Base-by-base conservation (phyloP, 64 coral and sea anemone species). In the Stylophora pistillata region DNA sequence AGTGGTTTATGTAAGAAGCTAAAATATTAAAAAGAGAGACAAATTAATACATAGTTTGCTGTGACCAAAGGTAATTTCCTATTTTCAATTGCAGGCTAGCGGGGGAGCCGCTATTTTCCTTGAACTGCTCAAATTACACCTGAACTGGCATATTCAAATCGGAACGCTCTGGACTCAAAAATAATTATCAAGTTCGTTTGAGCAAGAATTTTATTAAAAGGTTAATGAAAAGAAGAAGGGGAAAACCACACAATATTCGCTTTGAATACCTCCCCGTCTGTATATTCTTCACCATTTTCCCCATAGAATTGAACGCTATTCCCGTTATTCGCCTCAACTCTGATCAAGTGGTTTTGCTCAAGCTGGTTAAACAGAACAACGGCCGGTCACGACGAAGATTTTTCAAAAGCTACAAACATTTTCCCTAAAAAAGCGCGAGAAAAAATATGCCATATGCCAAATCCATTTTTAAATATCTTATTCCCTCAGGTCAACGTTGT, bases 381-480 rank as follows among this genome's bases (percentile, higher is more conserved):
- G 13, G 7, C 28, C 10, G 13, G 7, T 57, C 27, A 16, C 14
- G 13, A 64, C 20, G 54, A 84, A 26, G n/a, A 69, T 13, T 27
- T 70, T n/a, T 27, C 13, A 28, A 27, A 47, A 68, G n/a, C 23
- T 14, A 18, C 33, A 25, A 21, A 37, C 31, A 21, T 53, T 30
- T 84, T 21, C 80, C 60, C 53, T 84, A 84, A 70, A 84, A 69
- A 33, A 61, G 61, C 30, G 62, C 18, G 31, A 41, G 21, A 13
- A 20, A 53, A 53, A 63, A 52, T 10, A 76, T 23, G 33, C 18
- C 20, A 9, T 52, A 37, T 54, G 27, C 33, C 53, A 33, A 69
- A 84, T 84, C 69, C 80, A 84, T 84, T 84, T 84, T 84, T 84
- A 84, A 84, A 84, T 62, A 84, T 69, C 62, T 68, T 84, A 53